phyloP scores from a whole-genome alignment of 2,113 vertebrate species.

The Callorhinus ursinus region DNA sequence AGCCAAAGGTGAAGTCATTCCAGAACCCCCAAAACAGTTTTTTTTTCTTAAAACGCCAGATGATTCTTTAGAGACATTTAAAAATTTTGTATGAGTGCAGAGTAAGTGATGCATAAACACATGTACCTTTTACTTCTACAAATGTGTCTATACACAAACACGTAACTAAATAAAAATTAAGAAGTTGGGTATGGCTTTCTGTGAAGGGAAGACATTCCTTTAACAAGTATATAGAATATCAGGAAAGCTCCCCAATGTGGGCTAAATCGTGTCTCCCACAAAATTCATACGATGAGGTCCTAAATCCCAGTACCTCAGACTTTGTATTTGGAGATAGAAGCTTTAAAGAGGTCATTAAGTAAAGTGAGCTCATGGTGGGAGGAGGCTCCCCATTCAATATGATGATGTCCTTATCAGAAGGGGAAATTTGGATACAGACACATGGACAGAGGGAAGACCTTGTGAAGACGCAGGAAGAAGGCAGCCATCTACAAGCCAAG shows the following conservation, averaged over 20 bases:
- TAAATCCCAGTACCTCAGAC: not conserved
- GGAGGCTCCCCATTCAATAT: not conserved
- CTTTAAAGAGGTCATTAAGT: not conserved
- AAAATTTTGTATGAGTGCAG: constrained; percentile 50
- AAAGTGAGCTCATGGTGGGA: not conserved
- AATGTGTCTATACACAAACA: not conserved
- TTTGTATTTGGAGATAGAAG: not conserved
- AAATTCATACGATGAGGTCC: not conserved
- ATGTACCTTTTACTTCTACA: constrained; percentile 26
- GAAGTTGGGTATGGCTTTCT: not conserved
- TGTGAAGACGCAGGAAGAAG: not conserved
- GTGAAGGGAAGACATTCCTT: not conserved
- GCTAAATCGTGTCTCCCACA: not conserved
- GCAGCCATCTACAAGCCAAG: not conserved
- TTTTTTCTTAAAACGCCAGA: constrained; percentile 56
- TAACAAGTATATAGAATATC: constrained; percentile 13
- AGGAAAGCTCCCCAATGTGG: not conserved
- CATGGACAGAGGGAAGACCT: not conserved
- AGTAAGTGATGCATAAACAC: constrained; percentile 14
- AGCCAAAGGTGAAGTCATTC: constrained; percentile 79
- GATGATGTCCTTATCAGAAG: not conserved
- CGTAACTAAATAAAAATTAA: not conserved
- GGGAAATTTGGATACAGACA: not conserved
- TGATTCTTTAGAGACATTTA: constrained; percentile 66
- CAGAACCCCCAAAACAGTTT: constrained; percentile 49